Evolutionary conservation across 2,888 invertebrate genomes (phyloP).

Genomic region (Vanessa cardui): DNA sequence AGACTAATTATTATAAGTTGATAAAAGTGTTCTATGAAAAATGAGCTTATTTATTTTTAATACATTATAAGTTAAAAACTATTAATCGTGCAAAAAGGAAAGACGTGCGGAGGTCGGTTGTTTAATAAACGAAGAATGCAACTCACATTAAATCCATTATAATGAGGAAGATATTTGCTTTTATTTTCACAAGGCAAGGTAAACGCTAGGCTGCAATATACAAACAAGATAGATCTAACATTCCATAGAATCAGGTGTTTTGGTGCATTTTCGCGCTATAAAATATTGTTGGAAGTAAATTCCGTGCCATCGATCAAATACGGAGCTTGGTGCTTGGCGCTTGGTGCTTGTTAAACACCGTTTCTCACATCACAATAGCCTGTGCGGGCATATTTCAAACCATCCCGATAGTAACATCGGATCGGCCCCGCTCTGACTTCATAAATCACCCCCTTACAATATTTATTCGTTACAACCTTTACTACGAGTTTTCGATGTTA

Average conservation of each 20-base stretch:
- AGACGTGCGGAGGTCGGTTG: background rate
- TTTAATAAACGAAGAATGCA: constrained; percentile 29
- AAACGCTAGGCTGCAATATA: constrained; percentile 35
- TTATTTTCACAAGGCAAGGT: constrained; percentile 31
- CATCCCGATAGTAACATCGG: constrained; percentile 78
- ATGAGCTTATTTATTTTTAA: background rate
- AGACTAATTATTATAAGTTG: constrained; percentile 1
- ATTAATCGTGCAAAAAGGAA: background rate
- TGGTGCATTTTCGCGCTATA: constrained; percentile 65
- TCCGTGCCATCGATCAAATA: constrained; percentile 69
- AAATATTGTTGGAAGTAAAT: constrained; percentile 63
- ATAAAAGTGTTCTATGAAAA: background rate
- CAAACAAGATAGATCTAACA: constrained; percentile 41
- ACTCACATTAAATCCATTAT: constrained; percentile 22
- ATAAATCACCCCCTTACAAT: constrained; percentile 81
- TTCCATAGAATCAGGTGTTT: constrained; percentile 50
- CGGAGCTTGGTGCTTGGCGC: constrained; percentile 51
- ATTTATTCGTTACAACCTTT: constrained; percentile 75
- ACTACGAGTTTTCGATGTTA: constrained; percentile 51
- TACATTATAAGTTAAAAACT: background rate
- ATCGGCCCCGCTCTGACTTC: constrained; percentile 67
- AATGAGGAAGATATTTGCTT: constrained; percentile 23
- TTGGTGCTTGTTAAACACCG: constrained; percentile 78
- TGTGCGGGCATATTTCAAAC: constrained; percentile 79
- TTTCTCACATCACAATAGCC: constrained; percentile 81